phyloP scores from a whole-genome alignment of 2,797 vertebrate genomes.

The Neostethus bicornis region DNA sequence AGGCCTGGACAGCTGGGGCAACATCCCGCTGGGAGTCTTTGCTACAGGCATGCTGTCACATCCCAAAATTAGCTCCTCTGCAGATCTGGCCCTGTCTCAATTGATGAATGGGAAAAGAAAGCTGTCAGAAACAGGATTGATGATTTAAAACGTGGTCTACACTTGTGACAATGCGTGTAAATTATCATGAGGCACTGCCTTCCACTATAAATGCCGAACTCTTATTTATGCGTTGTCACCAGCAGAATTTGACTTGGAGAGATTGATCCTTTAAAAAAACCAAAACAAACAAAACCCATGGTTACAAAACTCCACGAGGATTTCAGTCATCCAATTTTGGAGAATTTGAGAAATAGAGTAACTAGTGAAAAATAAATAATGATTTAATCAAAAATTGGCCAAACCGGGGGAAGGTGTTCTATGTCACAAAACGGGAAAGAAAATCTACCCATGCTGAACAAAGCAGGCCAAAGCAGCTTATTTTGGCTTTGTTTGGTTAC shows the following conservation, averaged over 20 bases:
- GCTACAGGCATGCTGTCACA: constrained; percentile 73
- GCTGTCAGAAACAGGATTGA: constrained; percentile 65
- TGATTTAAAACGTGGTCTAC: constrained; percentile 62
- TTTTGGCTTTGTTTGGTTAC: constrained; percentile 30
- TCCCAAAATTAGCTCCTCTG: constrained; percentile 73
- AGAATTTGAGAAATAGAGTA: constrained; percentile 9
- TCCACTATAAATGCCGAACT: constrained; percentile 51
- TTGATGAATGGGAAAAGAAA: constrained; percentile 62
- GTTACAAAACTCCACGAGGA: constrained; percentile 18
- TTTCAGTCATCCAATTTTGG: constrained; percentile 41
- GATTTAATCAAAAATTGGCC: constrained; percentile 44
- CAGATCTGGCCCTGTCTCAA: constrained; percentile 51
- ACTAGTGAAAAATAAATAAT: constrained; percentile 31
- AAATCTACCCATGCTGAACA: constrained; percentile 24
- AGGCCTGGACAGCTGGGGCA: constrained; percentile 81
- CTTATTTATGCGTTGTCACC: constrained; percentile 56
- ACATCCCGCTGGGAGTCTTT: constrained; percentile 75
- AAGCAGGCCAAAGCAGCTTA: constrained; percentile 23
- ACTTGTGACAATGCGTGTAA: constrained; percentile 68
- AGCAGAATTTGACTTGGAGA: constrained; percentile 21
- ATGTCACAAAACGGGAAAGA: constrained; percentile 14
- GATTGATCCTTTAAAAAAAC: constrained; percentile 33
- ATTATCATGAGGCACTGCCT: constrained; percentile 49
- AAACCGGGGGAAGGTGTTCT: constrained; percentile 23
- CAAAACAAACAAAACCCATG: neutral